These are phyloP conservation scores for Mellilla xanthometata DNA, from an alignment of 2,888 invertebrate genomes.

Conservation along the genomic window DNA sequence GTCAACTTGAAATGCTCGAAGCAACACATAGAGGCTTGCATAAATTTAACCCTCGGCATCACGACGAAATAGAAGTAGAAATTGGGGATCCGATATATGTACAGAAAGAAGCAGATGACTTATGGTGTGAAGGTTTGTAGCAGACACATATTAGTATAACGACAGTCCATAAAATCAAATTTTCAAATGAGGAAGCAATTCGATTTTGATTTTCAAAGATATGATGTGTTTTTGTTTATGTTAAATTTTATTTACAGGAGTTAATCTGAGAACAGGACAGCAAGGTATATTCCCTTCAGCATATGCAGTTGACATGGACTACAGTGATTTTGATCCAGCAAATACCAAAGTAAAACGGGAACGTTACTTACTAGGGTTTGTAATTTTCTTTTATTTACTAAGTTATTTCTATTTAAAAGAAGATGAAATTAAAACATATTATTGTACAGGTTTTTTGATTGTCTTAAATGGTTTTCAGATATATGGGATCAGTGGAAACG, in stretches of 20 bases:
- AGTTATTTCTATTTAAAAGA: too few species aligned
- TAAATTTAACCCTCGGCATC: slow-evolving; percentile 97
- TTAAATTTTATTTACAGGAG: slow-evolving; percentile 82
- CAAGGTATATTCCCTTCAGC: slow-evolving; percentile 98
- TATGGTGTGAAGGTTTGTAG: slow-evolving; percentile 96
- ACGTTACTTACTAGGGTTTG: slow-evolving; percentile 90
- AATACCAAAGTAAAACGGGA: slow-evolving; percentile 93
- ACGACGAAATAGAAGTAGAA: slow-evolving; percentile 97
- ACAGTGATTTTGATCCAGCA: slow-evolving; percentile 96
- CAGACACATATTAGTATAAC: too few species aligned
- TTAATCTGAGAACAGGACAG: slow-evolving; percentile 96
- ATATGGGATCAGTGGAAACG: slow-evolving; percentile 98
- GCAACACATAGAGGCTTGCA: slow-evolving; percentile 98
- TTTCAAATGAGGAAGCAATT: too few species aligned
- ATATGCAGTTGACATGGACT: slow-evolving; percentile 98
- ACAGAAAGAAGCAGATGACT: slow-evolving; percentile 97
- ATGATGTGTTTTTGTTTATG: background rate
- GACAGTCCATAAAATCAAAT: too few species aligned
- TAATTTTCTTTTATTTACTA: too few species aligned
- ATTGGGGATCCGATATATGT: slow-evolving; percentile 99
- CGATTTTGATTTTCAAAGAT: too few species aligned
- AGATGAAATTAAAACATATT: too few species aligned
- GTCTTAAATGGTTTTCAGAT: too few species aligned
- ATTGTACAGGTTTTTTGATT: too few species aligned
- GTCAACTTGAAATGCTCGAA: slow-evolving; percentile 92